Conservation (phyloP, 2,797 vertebrate genomes). For the Arctocebus calabarensis region DNA sequence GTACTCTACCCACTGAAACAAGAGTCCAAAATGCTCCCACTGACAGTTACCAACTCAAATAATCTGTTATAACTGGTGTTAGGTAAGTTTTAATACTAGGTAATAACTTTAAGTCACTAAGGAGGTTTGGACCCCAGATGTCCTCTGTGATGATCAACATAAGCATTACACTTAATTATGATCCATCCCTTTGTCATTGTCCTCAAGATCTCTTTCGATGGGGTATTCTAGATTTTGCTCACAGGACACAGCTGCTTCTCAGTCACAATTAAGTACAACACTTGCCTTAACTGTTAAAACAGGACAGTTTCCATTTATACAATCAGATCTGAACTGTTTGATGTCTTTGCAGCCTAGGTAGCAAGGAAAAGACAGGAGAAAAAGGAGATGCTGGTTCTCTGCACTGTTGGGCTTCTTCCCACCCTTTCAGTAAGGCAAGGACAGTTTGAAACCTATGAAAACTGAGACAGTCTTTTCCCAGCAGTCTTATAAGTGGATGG, state of each 20-base stretch:
- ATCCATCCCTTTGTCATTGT: not conserved
- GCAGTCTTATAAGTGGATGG: not conserved
- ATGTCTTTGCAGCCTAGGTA: not conserved
- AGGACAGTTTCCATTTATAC: not conserved
- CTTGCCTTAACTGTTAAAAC: constrained; percentile 13
- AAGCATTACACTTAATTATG: not conserved
- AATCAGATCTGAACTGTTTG: not conserved
- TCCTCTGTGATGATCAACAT: not conserved
- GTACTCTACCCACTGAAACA: not conserved
- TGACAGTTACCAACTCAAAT: not conserved
- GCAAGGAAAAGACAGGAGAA: not conserved
- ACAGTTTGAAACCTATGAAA: not conserved
- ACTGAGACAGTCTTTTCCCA: not conserved
- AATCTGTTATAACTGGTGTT: not conserved
- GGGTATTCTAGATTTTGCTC: not conserved
- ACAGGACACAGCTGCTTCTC: not conserved
- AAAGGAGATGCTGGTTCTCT: not conserved
- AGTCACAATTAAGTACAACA: not conserved
- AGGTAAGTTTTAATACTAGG: not conserved
- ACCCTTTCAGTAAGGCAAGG: not conserved
- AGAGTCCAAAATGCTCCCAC: not conserved
- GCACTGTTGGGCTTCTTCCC: not conserved
- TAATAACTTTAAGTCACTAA: not conserved
- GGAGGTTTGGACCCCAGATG: not conserved
- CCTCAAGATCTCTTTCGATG: not conserved